A percentile compares a stretch with the other conserved stretches of the same genome.
Conservation (phyloP, 2,113 vertebrate genomes). For the Sphyrna mokarran region DNA sequence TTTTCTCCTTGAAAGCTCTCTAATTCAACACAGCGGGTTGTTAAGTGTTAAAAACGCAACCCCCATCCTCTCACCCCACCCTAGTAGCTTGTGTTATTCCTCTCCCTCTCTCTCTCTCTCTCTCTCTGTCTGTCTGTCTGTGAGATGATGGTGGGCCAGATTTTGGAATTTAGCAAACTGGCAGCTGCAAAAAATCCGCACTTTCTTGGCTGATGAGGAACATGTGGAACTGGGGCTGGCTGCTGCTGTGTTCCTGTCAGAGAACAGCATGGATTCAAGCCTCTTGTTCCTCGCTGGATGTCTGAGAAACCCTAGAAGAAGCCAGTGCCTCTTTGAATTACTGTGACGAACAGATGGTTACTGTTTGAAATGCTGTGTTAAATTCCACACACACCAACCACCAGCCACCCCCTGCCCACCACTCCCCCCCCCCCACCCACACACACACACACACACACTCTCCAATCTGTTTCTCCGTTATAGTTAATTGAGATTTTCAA, state of each 20-base stretch:
- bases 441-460: too few species aligned
- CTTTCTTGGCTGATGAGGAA: background rate
- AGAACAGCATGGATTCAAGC: background rate
- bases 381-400: background rate
- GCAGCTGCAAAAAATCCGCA: background rate
- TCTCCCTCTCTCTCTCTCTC: background rate
- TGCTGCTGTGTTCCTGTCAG: background rate
- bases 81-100: background rate
- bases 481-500: constrained; percentile 60
- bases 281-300: background rate
- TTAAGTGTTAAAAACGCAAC: constrained; percentile 6
- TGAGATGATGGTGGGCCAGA: too few species aligned
- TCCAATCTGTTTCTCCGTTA: background rate
- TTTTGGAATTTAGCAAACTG: background rate
- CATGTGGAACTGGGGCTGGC: background rate
- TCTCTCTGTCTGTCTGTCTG: background rate
- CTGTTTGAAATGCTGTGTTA: constrained; percentile 53
- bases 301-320: constrained; percentile 52
- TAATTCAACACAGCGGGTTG: constrained; percentile 6
- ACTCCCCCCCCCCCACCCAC: too few species aligned
- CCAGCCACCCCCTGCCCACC: background rate
- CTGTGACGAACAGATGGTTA: constrained; percentile 60
- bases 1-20: constrained; percentile 29
- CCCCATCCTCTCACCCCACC: background rate
- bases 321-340: constrained; percentile 42